Evolutionary conservation across 2,888 invertebrate genomes (phyloP).

Genomic region (Hirudinaria manillensis): DNA sequence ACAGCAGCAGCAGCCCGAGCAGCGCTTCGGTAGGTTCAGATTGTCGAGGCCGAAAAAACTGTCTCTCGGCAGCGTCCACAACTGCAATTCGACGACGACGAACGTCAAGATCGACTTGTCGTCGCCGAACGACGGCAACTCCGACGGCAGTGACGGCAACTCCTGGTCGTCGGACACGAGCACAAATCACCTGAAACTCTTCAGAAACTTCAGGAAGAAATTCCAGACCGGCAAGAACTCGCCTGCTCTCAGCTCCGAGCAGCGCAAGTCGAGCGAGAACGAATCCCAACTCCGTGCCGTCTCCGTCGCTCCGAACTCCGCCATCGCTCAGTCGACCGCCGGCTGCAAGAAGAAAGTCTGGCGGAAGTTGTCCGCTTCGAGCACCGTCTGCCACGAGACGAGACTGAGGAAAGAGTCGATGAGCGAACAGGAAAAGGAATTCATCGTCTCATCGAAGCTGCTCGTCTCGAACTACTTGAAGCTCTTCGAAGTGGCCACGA

Average conservation of each 20-base stretch:
- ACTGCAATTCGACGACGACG: neutral
- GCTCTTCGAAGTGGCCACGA: slow-evolving; percentile 35
- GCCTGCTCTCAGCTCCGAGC: neutral
- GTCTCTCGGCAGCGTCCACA: neutral
- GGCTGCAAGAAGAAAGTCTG: neutral
- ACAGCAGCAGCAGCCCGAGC: neutral
- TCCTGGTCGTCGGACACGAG: slow-evolving; percentile 9
- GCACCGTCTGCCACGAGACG: neutral
- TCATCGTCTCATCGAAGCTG: neutral
- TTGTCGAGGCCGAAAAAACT: neutral
- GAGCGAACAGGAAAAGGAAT: neutral
- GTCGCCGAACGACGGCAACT: neutral
- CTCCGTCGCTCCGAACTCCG: neutral
- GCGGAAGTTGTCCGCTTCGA: neutral
- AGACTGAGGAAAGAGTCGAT: neutral
- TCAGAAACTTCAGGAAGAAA: slow-evolving; percentile 3
- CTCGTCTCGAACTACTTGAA: slow-evolving; percentile 18
- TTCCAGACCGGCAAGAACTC: neutral
- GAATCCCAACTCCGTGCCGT: neutral
- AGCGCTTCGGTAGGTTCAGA: neutral
- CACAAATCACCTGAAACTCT: neutral
- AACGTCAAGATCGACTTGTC: neutral
- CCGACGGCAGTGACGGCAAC: neutral
- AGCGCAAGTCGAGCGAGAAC: neutral
- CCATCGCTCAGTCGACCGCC: too few relatives aligned